These are phyloP conservation scores for Rugalucina vietnamica DNA, from an alignment of 2,888 invertebrate genomes.

Conservation along the genomic window DNA sequence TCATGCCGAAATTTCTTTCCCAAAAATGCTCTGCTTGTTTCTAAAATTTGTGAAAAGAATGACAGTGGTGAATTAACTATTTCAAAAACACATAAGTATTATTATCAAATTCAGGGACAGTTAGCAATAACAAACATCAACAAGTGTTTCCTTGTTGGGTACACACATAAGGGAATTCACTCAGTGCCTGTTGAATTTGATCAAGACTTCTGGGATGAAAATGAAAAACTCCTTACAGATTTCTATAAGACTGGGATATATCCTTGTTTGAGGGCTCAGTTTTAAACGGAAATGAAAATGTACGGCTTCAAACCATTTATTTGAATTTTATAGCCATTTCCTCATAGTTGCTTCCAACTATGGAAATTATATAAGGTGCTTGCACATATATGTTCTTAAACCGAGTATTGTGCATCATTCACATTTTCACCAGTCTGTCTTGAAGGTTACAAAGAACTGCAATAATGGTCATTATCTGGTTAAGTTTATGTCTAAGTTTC, in stretches of 20 bases:
- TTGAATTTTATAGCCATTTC: no score
- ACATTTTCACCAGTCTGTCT: not conserved
- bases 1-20: slow-evolving; percentile 18
- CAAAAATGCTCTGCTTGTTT: slow-evolving; percentile 14
- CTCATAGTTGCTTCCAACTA: no score
- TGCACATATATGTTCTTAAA: no score
- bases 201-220: not conserved
- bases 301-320: no score
- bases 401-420: no score
- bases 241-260: not conserved
- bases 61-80: not conserved
- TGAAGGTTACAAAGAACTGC: slow-evolving; percentile 29
- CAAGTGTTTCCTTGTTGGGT: not conserved
- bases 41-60: not conserved
- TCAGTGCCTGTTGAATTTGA: slow-evolving; percentile 21
- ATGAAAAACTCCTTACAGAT: not conserved
- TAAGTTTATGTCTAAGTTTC: slow-evolving; percentile 23
- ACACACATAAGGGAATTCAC: slow-evolving; percentile 24
- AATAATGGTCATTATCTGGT: slow-evolving; percentile 27
- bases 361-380: no score
- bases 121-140: slow-evolving; percentile 14
- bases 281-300: not conserved
- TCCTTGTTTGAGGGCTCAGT: not conserved
- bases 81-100: not conserved
- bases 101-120: slow-evolving; percentile 15